phyloP scores from a whole-genome alignment of 2,888 invertebrate genomes.

The Drosophila mayaguana region DNA sequence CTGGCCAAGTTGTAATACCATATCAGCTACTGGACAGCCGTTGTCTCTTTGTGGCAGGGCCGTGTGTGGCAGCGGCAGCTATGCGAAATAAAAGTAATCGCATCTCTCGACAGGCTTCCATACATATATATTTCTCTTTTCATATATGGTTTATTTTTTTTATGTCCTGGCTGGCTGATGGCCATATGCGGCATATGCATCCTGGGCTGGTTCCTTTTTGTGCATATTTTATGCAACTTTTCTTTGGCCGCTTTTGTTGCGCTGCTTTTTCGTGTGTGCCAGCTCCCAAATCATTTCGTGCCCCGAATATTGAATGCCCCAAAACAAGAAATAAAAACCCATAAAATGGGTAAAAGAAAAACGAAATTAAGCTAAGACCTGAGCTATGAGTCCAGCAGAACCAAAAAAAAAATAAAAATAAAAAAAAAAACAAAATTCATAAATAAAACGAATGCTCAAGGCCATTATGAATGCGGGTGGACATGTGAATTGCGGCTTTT shows the following conservation, averaged over 20 bases:
- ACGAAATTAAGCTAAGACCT: slow-evolving; percentile 7
- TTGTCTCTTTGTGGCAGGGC: slow-evolving; percentile 1
- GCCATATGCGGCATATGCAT: slow-evolving; percentile 50
- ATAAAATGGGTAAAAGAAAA: slow-evolving; percentile 1
- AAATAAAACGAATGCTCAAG: slow-evolving; percentile 34
- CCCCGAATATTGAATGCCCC: slow-evolving; percentile 25
- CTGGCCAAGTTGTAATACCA: slow-evolving; percentile 73
- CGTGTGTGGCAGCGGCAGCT: slow-evolving; percentile 8
- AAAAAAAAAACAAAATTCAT: too few species aligned
- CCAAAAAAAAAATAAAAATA: neutral
- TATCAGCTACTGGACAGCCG: slow-evolving; percentile 70
- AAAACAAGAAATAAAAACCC: slow-evolving; percentile 2
- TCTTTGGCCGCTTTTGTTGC: slow-evolving; percentile 36
- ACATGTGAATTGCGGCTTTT: slow-evolving; percentile 55
- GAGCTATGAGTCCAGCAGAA: slow-evolving; percentile 8
- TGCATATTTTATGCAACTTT: slow-evolving; percentile 55
- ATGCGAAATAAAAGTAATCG: slow-evolving; percentile 46
- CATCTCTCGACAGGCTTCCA: slow-evolving; percentile 19
- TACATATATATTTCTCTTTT: slow-evolving; percentile 13
- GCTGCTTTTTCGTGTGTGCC: slow-evolving; percentile 25
- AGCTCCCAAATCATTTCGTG: slow-evolving; percentile 37
- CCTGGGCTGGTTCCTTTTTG: slow-evolving; percentile 36
- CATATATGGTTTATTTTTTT: neutral
- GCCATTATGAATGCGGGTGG: slow-evolving; percentile 38
- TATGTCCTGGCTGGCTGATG: slow-evolving; percentile 7